A percentile compares a stretch with the other conserved stretches of the same genome.
These are phyloP conservation scores for Musca vetustissima DNA, from an alignment of 1,140 invertebrate species.

Conservation along the genomic window DNA sequence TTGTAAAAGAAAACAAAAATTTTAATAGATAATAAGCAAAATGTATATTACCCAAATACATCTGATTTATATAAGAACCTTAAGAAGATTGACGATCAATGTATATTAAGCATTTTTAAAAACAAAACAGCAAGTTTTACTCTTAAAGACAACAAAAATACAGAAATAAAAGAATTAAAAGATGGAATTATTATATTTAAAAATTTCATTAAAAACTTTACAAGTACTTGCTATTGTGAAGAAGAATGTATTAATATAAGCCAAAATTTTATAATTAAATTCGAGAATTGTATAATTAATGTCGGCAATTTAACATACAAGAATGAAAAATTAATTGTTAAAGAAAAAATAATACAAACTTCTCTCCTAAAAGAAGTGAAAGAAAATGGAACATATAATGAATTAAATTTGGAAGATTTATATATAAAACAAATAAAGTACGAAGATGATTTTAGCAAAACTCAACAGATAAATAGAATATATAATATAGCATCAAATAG, in stretches of 20 bases:
- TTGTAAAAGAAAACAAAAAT: not conserved
- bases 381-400: not conserved
- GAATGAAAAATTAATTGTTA: not conserved
- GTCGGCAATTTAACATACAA: not conserved
- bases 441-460: not conserved
- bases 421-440: slow-evolving; percentile 2
- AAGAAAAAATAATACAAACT: not conserved
- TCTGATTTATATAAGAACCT: slow-evolving; percentile 1
- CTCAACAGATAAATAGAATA: not conserved
- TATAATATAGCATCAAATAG: not conserved
- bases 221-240: not conserved
- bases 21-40: not conserved
- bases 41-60: not conserved
- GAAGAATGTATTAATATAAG: not conserved
- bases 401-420: not conserved
- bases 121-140: not conserved
- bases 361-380: not conserved
- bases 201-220: not conserved
- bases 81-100: not conserved
- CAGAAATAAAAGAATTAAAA: not conserved
- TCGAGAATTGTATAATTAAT: not conserved
- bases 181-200: not conserved
- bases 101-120: not conserved
- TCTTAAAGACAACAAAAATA: not conserved
- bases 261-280: not conserved